These are phyloP conservation scores for Orthonyx spaldingii DNA, from an alignment of 2,113 vertebrate genomes.

Conservation along the genomic window DNA sequence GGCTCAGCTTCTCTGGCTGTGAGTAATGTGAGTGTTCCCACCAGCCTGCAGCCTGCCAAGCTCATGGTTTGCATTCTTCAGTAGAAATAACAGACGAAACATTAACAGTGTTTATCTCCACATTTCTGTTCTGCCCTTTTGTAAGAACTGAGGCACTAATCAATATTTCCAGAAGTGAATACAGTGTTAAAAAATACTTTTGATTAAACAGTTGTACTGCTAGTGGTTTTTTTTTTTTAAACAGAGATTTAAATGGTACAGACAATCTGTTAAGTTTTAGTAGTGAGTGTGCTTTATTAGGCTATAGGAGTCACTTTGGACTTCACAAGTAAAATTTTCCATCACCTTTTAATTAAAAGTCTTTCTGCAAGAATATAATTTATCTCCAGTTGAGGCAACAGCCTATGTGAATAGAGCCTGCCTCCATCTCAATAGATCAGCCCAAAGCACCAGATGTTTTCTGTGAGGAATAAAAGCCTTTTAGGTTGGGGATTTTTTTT, in stretches of 20 bases:
- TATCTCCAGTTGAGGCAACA: background rate
- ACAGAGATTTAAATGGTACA: background rate
- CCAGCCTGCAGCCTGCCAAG: background rate
- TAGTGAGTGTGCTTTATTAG: background rate
- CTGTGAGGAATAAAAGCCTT: background rate
- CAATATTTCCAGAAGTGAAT: background rate
- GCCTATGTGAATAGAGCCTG: background rate
- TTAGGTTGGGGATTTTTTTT: background rate
- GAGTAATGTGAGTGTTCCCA: background rate
- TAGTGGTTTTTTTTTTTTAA: background rate
- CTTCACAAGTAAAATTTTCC: background rate
- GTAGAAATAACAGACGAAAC: background rate
- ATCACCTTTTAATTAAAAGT: slow-evolving; percentile 11
- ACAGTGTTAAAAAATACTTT: background rate
- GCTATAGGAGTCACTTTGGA: background rate
- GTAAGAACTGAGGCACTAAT: background rate
- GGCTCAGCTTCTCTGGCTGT: background rate
- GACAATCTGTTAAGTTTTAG: background rate
- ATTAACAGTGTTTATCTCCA: background rate
- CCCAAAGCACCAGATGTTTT: slow-evolving; percentile 2
- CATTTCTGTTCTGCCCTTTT: background rate
- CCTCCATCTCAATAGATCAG: background rate
- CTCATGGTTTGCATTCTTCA: background rate
- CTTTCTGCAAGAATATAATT: background rate
- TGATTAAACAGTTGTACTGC: background rate